These are phyloP conservation scores for Zoanthus solanderi DNA, from an alignment of 92 coral and sea anemone genomes.

Conservation along the genomic window DNA sequence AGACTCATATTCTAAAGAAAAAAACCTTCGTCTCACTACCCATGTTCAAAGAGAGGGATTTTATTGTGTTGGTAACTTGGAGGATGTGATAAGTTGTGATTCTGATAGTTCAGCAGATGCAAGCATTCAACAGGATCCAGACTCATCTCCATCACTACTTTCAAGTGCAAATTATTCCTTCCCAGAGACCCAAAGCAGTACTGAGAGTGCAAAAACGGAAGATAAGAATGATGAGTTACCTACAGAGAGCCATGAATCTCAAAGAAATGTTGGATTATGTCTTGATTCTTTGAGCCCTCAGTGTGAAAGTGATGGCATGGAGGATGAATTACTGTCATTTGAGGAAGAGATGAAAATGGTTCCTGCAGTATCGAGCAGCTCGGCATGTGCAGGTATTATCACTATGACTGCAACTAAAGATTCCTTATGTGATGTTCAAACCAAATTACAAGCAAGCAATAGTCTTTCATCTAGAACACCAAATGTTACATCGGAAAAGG, in stretches of 20 bases:
- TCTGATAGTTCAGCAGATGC: not conserved
- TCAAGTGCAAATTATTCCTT: not conserved
- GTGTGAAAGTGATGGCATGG: constrained; percentile 31
- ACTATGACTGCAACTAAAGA: not conserved
- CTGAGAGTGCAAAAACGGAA: not conserved
- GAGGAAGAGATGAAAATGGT: not conserved
- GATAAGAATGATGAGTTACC: not conserved
- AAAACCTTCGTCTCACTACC: constrained; percentile 2
- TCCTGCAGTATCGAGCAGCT: not conserved
- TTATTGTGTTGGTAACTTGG: not conserved
- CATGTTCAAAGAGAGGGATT: constrained; percentile 2
- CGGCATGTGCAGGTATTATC: not conserved
- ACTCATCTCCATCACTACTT: constrained; percentile 32
- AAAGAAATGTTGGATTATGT: not conserved
- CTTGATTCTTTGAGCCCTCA: not conserved
- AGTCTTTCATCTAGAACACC: not conserved
- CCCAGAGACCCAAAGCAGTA: not conserved
- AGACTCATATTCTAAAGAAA: not conserved
- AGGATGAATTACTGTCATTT: constrained; percentile 4
- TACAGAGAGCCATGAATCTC: constrained; percentile 18
- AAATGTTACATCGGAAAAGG: not conserved
- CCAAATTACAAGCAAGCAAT: not conserved
- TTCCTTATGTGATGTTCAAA: not conserved
- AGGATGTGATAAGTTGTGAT: not conserved
- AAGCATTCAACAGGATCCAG: constrained; percentile 7